phyloP scores from a whole-genome alignment of 53 echinoderm and acorn worm genomes.

The Apostichopus leukothele region DNA sequence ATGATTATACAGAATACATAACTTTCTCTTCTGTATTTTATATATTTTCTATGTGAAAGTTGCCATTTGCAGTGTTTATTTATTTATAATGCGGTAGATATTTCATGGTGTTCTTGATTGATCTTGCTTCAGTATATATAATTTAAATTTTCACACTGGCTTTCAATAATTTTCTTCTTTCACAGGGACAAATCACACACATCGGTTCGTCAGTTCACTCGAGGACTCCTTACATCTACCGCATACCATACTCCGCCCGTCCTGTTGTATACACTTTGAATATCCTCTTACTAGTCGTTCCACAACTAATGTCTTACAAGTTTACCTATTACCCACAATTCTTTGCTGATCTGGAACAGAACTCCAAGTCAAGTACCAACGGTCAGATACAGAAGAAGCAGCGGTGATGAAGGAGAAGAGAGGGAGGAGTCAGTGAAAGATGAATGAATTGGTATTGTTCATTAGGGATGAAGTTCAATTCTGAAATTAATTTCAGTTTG shows the following conservation, averaged over 20 bases:
- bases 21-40: too few relatives aligned
- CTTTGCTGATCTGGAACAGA: conserved; percentile 27
- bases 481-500: too few relatives aligned
- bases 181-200: conserved; percentile 87
- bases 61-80: too few relatives aligned
- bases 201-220: conserved; percentile 87
- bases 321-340: conserved; percentile 57
- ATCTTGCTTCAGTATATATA: too few relatives aligned
- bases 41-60: too few relatives aligned
- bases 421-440: too few relatives aligned
- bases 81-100: too few relatives aligned
- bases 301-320: conserved; percentile 94
- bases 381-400: conserved; percentile 30
- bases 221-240: conserved; percentile 87
- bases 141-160: background rate
- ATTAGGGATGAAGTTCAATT: too few relatives aligned
- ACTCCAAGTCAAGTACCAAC: background rate
- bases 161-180: background rate
- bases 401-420: background rate
- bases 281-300: conserved; percentile 69
- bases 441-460: too few relatives aligned
- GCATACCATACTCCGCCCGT: conserved; percentile 68
- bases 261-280: conserved; percentile 79
- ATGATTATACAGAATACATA: too few relatives aligned
- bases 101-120: too few relatives aligned